Evolutionary conservation across 2,113 vertebrate species (phyloP).

Genomic region (Polypterus senegalus): DNA sequence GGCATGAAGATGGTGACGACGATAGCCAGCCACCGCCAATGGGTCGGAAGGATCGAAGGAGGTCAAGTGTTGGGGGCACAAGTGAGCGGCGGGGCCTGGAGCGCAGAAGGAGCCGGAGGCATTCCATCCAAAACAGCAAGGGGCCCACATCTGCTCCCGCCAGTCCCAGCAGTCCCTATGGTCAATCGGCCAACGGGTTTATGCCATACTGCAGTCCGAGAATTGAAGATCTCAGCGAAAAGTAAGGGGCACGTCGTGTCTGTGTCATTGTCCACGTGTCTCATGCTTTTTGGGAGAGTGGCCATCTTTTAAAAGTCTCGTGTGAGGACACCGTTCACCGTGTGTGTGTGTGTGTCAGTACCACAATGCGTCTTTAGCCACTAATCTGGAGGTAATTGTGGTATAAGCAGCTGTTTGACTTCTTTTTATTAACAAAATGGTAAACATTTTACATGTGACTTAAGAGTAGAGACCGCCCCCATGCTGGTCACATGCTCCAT

Average conservation of each 20-base stretch:
- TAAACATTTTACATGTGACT: neutral
- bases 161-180: constrained; percentile 51
- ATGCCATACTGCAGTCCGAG: constrained; percentile 42
- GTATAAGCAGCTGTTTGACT: too few species aligned
- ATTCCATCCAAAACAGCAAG: constrained; percentile 68
- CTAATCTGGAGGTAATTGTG: neutral
- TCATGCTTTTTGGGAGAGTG: neutral
- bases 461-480: neutral
- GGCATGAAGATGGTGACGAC: constrained; percentile 79
- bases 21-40: constrained; percentile 52
- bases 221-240: constrained; percentile 65
- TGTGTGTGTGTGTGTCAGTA: constrained; percentile 4
- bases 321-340: neutral
- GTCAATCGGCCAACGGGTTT: constrained; percentile 35
- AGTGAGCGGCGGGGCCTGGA: constrained; percentile 59
- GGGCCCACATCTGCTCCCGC: constrained; percentile 63
- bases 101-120: constrained; percentile 78
- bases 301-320: neutral
- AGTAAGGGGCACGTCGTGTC: constrained; percentile 43
- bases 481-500: neutral
- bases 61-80: constrained; percentile 62
- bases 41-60: constrained; percentile 64
- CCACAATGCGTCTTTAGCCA: neutral
- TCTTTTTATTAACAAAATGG: too few species aligned
- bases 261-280: neutral